These are phyloP conservation scores for Megatriorchis doriae DNA, from an alignment of 2,113 vertebrate genomes.

Conservation along the genomic window DNA sequence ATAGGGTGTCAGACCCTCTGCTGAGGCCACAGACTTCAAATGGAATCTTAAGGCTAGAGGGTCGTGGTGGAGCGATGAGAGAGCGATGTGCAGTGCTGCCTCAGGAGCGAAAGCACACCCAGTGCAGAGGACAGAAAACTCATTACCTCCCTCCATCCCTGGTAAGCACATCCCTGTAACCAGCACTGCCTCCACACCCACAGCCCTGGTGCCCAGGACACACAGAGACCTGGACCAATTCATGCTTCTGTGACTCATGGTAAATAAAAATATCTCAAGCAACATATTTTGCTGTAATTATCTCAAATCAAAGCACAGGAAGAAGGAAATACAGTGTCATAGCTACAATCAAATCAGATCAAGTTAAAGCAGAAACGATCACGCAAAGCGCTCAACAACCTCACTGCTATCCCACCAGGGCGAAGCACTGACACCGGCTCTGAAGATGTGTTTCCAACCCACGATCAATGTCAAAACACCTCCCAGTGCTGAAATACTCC, in stretches of 20 bases:
- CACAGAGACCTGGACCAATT: fast-evolving
- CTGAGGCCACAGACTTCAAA: neutral
- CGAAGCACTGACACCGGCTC: fast-evolving
- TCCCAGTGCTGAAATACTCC: neutral
- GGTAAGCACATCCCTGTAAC: neutral
- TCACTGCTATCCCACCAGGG: neutral
- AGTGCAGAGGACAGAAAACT: neutral
- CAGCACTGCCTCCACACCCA: fast-evolving
- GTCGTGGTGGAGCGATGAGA: fast-evolving
- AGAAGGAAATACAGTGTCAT: neutral
- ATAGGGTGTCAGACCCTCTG: neutral
- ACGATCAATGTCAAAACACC: fast-evolving
- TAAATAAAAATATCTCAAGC: neutral
- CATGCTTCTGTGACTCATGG: neutral
- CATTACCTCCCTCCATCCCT: neutral
- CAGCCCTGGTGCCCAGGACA: neutral
- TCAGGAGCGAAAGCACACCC: fast-evolving
- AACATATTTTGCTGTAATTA: neutral
- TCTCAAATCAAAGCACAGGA: neutral
- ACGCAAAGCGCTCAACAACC: neutral
- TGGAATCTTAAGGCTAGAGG: fast-evolving
- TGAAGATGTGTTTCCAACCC: neutral
- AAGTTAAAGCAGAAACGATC: neutral
- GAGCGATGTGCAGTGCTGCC: fast-evolving
- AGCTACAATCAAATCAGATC: neutral